These are phyloP conservation scores for Gymnothorax reevesii DNA, from an alignment of 2,797 vertebrate species.

Conservation along the genomic window DNA sequence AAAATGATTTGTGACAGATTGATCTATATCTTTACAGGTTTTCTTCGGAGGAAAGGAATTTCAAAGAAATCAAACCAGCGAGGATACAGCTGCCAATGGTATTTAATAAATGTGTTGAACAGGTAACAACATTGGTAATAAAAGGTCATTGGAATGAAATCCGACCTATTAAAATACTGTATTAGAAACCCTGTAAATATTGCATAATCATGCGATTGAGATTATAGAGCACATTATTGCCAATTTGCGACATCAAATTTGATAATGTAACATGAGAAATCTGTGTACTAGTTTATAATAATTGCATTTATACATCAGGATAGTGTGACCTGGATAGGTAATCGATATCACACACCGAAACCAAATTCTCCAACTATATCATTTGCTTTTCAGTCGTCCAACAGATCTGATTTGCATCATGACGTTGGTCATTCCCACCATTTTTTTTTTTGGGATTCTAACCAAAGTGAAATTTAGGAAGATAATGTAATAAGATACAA, in stretches of 20 bases:
- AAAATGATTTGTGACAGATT: neutral
- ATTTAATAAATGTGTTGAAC: neutral
- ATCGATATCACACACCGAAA: neutral
- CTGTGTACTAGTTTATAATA: neutral
- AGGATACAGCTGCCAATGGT: neutral
- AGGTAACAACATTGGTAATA: neutral
- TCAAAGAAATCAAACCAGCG: neutral
- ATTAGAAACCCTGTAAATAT: neutral
- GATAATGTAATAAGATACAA: constrained; percentile 63
- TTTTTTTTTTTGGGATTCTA: constrained; percentile 18
- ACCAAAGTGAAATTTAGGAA: constrained; percentile 59
- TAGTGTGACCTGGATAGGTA: neutral
- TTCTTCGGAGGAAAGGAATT: neutral
- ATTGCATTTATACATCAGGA: constrained; percentile 8
- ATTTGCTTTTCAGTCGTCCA: neutral
- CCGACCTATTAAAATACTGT: neutral
- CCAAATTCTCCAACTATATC: neutral
- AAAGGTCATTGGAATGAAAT: neutral
- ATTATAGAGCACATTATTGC: neutral
- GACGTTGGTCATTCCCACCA: constrained; percentile 51
- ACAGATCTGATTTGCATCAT: neutral
- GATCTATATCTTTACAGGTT: neutral
- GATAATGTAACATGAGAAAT: neutral
- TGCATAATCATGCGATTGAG: neutral
- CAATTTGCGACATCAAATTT: neutral